Evolutionary conservation across 2,797 vertebrate species (phyloP), one percentile per base, ranked within the genome.

Genomic region (Typhlichthys subterraneus): DNA sequence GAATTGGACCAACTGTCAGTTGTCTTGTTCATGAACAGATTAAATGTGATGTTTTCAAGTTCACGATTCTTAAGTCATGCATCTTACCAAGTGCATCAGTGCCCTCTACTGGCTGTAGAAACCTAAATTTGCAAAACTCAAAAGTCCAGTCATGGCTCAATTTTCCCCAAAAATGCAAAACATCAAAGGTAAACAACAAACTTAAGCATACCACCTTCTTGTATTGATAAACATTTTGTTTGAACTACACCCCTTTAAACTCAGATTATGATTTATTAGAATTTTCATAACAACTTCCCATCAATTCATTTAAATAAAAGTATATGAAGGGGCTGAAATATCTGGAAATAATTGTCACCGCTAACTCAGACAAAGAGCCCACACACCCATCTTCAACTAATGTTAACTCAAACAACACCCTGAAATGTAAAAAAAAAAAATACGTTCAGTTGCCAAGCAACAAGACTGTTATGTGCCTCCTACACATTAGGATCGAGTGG

Each of bases 401-500:
- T n/a, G 8, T 57, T 31, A 38, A 23, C 75, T 77, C 65, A 76
- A 84, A 75, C 77, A 67, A 67, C 63, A 52, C 17, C 68, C 63
- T 74, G 38, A 45, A 77, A 10, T 12, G 67, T 71, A 50, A 59
- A 65, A 67, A 65, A 60, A 76, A 83, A 82, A 67, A 72, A 81
- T 4, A 19, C 19, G 23, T 56, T 72, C 68, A 57, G 90, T 90
- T 91, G 83, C 91, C 65, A 77, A 63, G 89, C 88, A 90, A 90
- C 89, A 65, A 55, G 67, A 77, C 79, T 79, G 77, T 81, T 65
- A 72, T 79, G 63, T 73, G 15, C 83, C 87, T 78, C 89, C 88
- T 85, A 90, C 84, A 88, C 86, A 75, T 85, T 86, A 85, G 81
- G 83, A 76, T 82, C 83, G 57, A 79, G 84, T 80, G 72, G 76